phyloP scores from a whole-genome alignment of 2,888 invertebrate species.

The Caenorhabditis doughertyi region DNA sequence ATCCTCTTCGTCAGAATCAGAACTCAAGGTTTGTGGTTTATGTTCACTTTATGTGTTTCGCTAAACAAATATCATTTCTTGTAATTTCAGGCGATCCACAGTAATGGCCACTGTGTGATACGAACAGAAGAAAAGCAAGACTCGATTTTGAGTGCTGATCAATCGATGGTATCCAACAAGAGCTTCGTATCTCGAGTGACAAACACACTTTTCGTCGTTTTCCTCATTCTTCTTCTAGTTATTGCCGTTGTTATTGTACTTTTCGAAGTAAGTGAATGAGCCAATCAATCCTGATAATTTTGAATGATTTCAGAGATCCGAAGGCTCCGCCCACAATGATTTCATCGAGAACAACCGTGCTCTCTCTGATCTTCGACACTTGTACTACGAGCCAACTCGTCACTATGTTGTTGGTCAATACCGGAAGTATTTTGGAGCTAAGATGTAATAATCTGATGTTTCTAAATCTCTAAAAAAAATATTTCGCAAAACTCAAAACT shows the following conservation, averaged over 20 bases:
- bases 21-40: conserved; percentile 18
- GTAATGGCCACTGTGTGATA: conserved; percentile 34
- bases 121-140: conserved; percentile 43
- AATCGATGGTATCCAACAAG: conserved; percentile 6
- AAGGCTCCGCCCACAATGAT: conserved; percentile 57
- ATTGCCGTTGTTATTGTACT: conserved; percentile 60
- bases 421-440: conserved; percentile 58
- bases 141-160: conserved; percentile 7
- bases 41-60: no score
- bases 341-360: conserved; percentile 65
- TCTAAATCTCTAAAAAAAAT: not conserved
- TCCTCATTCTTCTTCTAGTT: conserved; percentile 61
- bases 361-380: conserved; percentile 66
- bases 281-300: not conserved
- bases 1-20: not conserved
- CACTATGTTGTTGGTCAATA: conserved; percentile 67
- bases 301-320: conserved; percentile 54
- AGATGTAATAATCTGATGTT: conserved; percentile 23
- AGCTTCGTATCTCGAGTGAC: conserved; percentile 28
- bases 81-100: conserved; percentile 13
- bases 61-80: not conserved
- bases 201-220: conserved; percentile 54
- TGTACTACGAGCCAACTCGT: conserved; percentile 72
- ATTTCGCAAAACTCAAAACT: not conserved
- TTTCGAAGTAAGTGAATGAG: conserved; percentile 61